These are phyloP conservation scores for Zalophus californianus DNA, from an alignment of 2,797 vertebrate species.

Conservation along the genomic window DNA sequence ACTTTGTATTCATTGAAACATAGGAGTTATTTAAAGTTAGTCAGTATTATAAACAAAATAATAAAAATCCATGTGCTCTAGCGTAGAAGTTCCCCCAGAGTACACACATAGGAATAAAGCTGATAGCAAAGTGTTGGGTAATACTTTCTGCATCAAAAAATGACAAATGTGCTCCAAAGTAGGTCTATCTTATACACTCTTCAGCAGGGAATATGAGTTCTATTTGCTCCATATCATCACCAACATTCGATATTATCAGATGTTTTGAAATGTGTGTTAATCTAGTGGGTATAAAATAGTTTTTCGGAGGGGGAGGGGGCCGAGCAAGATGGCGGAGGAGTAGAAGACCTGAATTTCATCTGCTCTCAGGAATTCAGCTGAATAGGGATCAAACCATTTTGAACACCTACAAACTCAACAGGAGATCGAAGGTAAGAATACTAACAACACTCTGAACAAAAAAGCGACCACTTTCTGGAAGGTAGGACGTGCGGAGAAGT, in stretches of 20 bases:
- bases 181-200: not conserved
- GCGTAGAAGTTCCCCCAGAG: not conserved
- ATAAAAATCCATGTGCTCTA: not conserved
- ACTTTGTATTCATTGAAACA: not conserved
- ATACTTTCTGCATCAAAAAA: not conserved
- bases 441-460: too few species aligned
- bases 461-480: too few species aligned
- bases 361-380: too few species aligned
- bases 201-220: not conserved
- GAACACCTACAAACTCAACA: too few species aligned
- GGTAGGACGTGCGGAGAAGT: too few species aligned
- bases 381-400: too few species aligned
- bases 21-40: not conserved
- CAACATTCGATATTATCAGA: not conserved
- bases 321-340: too few species aligned
- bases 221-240: not conserved
- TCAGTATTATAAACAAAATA: not conserved
- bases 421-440: too few species aligned
- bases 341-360: too few species aligned
- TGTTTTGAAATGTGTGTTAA: not conserved
- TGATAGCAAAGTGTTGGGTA: not conserved
- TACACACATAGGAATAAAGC: not conserved
- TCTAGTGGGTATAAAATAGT: not conserved
- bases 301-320: not conserved
- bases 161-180: not conserved